Evolutionary conservation across 2,888 invertebrate species (phyloP).

Genomic region (Oligia latruncula): DNA sequence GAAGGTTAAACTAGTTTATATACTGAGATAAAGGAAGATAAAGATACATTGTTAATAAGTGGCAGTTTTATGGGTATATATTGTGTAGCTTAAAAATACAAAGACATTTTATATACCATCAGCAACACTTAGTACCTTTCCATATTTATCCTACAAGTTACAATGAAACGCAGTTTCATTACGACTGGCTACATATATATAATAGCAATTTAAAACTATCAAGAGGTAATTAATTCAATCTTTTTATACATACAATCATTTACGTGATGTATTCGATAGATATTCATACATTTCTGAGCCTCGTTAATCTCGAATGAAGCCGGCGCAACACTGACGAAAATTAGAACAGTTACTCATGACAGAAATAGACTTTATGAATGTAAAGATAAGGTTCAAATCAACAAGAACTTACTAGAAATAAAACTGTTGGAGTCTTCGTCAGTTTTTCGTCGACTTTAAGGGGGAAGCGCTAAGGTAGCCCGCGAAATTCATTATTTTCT

Average conservation of each 20-base stretch:
- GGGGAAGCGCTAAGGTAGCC: too few species aligned
- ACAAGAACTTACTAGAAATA: not conserved
- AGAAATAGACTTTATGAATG: not conserved
- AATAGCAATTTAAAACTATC: constrained; percentile 18
- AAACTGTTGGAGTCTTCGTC: not conserved
- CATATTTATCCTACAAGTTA: constrained; percentile 16
- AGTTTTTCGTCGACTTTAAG: constrained; percentile 9
- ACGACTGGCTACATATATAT: constrained; percentile 4
- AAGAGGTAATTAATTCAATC: constrained; percentile 27
- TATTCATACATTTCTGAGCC: constrained; percentile 22
- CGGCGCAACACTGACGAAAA: constrained; percentile 31
- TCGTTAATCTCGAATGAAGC: constrained; percentile 16
- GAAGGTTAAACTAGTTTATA: constrained; percentile 8
- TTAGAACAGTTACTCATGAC: not conserved
- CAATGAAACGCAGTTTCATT: constrained; percentile 47
- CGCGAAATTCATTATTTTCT: too few species aligned
- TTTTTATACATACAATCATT: constrained; percentile 39
- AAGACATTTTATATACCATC: not conserved
- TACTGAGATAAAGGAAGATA: constrained; percentile 13
- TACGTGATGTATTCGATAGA: constrained; percentile 29
- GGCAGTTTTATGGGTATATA: constrained; percentile 16
- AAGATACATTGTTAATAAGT: constrained; percentile 13
- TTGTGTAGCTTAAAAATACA: not conserved
- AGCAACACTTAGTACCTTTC: constrained; percentile 9
- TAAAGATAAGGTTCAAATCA: constrained; percentile 2